A percentile compares a stretch with the other conserved stretches of the same genome.
phyloP scores from a whole-genome alignment of 2,888 invertebrate species.

The Sarcophaga subvicina region DNA sequence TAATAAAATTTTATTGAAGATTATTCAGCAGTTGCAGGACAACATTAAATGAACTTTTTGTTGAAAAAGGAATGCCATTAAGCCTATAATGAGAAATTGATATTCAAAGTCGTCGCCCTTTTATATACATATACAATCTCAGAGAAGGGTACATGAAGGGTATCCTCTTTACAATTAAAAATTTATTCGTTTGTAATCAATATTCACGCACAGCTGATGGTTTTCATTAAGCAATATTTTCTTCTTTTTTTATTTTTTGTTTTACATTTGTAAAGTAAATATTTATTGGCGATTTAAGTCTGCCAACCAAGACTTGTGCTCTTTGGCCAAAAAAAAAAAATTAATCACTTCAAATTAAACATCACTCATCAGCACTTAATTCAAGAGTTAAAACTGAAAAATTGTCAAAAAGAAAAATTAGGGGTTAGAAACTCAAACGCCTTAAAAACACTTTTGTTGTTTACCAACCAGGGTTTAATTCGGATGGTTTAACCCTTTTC shows the following conservation, averaged over 20 bases:
- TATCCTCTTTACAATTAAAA: background rate
- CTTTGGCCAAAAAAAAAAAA: background rate
- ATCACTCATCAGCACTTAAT: constrained; percentile 54
- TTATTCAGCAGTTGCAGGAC: too few species aligned
- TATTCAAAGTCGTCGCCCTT: background rate
- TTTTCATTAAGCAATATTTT: background rate
- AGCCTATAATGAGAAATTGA: background rate
- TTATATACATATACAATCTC: background rate
- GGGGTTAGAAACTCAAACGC: background rate
- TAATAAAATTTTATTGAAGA: too few species aligned
- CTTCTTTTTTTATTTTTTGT: background rate
- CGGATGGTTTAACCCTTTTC: constrained; percentile 33
- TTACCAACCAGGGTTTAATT: constrained; percentile 40
- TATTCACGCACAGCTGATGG: constrained; percentile 19
- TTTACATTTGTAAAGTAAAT: background rate
- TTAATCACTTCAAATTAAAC: constrained; percentile 47
- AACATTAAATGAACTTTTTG: too few species aligned
- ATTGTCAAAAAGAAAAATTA: constrained; percentile 18
- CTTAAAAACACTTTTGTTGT: constrained; percentile 29
- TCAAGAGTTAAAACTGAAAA: constrained; percentile 40
- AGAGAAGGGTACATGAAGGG: background rate
- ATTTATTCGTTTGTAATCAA: constrained; percentile 3
- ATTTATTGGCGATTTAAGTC: background rate
- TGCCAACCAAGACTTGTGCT: background rate
- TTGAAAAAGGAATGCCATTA: background rate